phyloP scores from a whole-genome alignment of 1,140 invertebrate genomes.

The Aphidius ervi region DNA sequence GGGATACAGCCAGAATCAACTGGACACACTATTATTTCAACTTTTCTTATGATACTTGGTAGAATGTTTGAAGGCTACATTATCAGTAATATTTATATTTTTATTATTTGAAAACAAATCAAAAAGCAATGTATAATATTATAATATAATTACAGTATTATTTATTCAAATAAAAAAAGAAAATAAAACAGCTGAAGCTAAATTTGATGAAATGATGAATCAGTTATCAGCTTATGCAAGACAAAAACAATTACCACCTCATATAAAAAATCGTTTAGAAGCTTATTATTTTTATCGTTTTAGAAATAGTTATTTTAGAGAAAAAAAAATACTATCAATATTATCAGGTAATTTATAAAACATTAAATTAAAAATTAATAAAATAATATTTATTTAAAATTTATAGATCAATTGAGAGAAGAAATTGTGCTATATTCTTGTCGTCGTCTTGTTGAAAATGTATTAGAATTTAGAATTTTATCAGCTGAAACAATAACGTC shows the following conservation, averaged over 20 bases:
- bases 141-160: constrained; percentile 31
- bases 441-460: constrained; percentile 41
- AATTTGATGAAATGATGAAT: constrained; percentile 45
- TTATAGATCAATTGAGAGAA: constrained; percentile 26
- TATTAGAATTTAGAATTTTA: constrained; percentile 39
- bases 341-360: constrained; percentile 36
- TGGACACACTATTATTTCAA: constrained; percentile 34
- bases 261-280: constrained; percentile 42
- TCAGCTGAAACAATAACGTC: constrained; percentile 32
- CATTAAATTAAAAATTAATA: background rate
- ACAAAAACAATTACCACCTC: constrained; percentile 42
- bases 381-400: background rate
- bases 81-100: constrained; percentile 31
- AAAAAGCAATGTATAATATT: background rate
- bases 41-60: constrained; percentile 40
- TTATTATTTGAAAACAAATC: background rate
- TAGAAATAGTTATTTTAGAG: constrained; percentile 41
- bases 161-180: constrained; percentile 37
- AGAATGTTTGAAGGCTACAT: constrained; percentile 42
- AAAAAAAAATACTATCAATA: constrained; percentile 37
- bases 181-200: constrained; percentile 34
- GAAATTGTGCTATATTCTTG: constrained; percentile 43
- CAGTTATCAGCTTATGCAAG: constrained; percentile 42
- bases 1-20: constrained; percentile 27
- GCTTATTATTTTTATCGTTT: constrained; percentile 43